A percentile compares a stretch with the other conserved stretches of the same genome.
phyloP scores from a whole-genome alignment of 2,888 invertebrate genomes.

The Melipona beecheii region DNA sequence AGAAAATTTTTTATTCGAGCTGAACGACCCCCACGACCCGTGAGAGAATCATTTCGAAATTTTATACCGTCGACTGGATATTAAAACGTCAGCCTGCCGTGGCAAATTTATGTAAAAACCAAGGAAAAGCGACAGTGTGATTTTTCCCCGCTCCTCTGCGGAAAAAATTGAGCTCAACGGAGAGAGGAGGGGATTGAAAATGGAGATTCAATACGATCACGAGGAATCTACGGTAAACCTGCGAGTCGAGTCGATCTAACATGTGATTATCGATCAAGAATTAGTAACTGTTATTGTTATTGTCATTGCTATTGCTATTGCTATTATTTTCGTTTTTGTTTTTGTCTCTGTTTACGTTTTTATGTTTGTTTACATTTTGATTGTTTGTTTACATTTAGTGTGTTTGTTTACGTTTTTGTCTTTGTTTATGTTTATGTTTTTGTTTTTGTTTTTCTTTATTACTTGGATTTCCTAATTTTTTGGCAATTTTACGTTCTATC shows the following conservation, averaged over 20 bases:
- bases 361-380: too few species aligned
- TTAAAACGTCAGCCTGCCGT: neutral
- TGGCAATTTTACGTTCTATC: too few species aligned
- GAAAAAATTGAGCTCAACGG: neutral
- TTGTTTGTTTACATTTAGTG: too few species aligned
- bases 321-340: too few species aligned
- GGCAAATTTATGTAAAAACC: neutral
- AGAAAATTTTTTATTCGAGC: constrained; percentile 26
- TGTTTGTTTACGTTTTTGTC: too few species aligned
- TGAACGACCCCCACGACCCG: neutral
- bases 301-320: too few species aligned
- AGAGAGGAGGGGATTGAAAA: neutral
- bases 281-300: too few species aligned
- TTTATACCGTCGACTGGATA: constrained; percentile 9
- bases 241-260: neutral
- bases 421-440: too few species aligned
- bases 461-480: too few species aligned
- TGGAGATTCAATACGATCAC: neutral
- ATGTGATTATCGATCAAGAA: neutral
- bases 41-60: neutral
- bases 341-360: too few species aligned
- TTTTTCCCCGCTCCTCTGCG: neutral
- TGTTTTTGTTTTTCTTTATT: too few species aligned
- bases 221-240: neutral
- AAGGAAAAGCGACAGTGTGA: neutral